These are phyloP conservation scores for Stenodera caucasica DNA, from an alignment of 2,888 invertebrate genomes.

Conservation along the genomic window DNA sequence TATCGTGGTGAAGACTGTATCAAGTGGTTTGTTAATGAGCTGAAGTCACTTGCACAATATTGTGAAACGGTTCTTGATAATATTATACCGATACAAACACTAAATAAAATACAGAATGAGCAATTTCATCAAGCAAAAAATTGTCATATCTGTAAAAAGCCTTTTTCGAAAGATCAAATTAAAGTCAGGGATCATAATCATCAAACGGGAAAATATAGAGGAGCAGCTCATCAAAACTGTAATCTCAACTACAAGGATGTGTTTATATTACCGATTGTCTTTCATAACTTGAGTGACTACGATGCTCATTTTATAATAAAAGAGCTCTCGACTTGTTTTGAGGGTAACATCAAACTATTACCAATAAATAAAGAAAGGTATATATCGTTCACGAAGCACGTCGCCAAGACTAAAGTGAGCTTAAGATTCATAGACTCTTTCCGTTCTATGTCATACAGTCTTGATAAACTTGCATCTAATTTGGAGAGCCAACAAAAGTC, in stretches of 20 bases:
- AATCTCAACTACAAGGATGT: constrained; percentile 43
- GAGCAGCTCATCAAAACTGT: constrained; percentile 38
- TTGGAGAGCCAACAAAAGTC: background rate
- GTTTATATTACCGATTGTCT: constrained; percentile 40
- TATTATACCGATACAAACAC: background rate
- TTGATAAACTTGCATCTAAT: background rate
- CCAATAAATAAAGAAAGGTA: constrained; percentile 41
- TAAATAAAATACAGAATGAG: background rate
- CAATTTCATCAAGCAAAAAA: background rate
- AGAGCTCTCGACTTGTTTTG: constrained; percentile 29
- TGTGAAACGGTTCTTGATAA: background rate
- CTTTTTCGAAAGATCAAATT: constrained; percentile 19
- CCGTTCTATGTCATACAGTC: background rate
- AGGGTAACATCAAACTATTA: constrained; percentile 35
- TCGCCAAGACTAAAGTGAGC: background rate
- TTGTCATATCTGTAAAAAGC: constrained; percentile 34
- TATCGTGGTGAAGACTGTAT: constrained; percentile 25
- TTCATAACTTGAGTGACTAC: constrained; percentile 44
- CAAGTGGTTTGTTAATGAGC: constrained; percentile 21
- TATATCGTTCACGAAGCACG: background rate
- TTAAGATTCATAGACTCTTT: background rate
- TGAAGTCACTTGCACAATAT: background rate
- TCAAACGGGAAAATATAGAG: constrained; percentile 38
- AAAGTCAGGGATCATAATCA: constrained; percentile 42
- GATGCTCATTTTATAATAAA: constrained; percentile 43